A percentile compares a stretch with the other conserved stretches of the same genome.
phyloP scores from a whole-genome alignment of 1,140 invertebrate species.

The Cotesia typhae region DNA sequence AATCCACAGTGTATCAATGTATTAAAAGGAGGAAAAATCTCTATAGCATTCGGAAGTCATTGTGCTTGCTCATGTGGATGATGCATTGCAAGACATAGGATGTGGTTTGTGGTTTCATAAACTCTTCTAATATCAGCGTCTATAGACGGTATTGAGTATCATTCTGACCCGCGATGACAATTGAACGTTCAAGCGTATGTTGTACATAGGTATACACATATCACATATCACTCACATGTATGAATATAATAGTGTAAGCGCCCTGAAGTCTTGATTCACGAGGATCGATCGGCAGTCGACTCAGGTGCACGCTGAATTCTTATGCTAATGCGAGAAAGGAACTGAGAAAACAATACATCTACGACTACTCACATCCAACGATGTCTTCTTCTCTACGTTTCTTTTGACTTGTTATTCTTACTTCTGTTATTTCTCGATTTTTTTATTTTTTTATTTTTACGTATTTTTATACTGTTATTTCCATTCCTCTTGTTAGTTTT shows the following conservation, averaged over 20 bases:
- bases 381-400: constrained; percentile 16
- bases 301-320: constrained; percentile 61
- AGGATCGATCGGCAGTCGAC: constrained; percentile 51
- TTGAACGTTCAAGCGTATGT: constrained; percentile 21
- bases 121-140: background rate
- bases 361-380: constrained; percentile 45
- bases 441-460: background rate
- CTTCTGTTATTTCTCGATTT: constrained; percentile 28
- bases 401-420: constrained; percentile 9
- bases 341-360: constrained; percentile 62
- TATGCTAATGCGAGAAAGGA: constrained; percentile 62
- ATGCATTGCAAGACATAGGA: background rate
- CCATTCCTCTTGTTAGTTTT: constrained; percentile 2
- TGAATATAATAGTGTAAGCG: constrained; percentile 25
- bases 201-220: background rate
- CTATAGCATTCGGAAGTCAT: too few species aligned
- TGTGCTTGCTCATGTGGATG: too few species aligned
- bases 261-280: constrained; percentile 57
- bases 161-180: constrained; percentile 47
- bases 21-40: too few species aligned
- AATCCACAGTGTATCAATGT: too few species aligned
- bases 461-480: constrained; percentile 13
- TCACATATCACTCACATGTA: background rate
- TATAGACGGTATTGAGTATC: background rate
- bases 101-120: constrained; percentile 10